A percentile compares a stretch with the other conserved stretches of the same genome.
Evolutionary conservation across 2,797 vertebrate genomes (phyloP).

Genomic region (Fistularia tabacaria): DNA sequence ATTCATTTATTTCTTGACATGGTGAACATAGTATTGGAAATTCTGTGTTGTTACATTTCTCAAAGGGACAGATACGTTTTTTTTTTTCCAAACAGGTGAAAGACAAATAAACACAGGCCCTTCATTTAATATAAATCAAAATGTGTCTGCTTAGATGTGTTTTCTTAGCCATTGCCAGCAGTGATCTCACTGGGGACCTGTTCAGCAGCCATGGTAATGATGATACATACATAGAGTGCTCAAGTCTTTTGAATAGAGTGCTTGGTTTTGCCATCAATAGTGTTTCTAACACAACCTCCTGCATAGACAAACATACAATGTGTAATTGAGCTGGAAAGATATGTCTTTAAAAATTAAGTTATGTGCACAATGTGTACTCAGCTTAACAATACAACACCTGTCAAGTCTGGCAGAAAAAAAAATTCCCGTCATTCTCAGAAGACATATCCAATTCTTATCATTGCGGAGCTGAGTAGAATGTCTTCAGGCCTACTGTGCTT

Average conservation of each 20-base stretch:
- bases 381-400: constrained; percentile 68
- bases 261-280: constrained; percentile 16
- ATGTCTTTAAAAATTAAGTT: constrained; percentile 68
- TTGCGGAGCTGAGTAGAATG: constrained; percentile 55
- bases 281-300: constrained; percentile 39
- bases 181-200: constrained; percentile 13
- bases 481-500: constrained; percentile 37
- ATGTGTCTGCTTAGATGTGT: constrained; percentile 9
- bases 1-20: neutral
- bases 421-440: constrained; percentile 58
- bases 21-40: constrained; percentile 6
- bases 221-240: constrained; percentile 24
- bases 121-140: neutral
- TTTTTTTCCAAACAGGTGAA: neutral
- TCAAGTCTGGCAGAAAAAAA: constrained; percentile 51
- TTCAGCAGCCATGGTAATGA: constrained; percentile 37
- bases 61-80: neutral
- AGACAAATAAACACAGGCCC: constrained; percentile 19
- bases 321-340: constrained; percentile 61
- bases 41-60: neutral
- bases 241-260: constrained; percentile 18
- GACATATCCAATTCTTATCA: constrained; percentile 57
- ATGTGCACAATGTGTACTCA: constrained; percentile 53
- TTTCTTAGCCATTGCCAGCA: constrained; percentile 5
- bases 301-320: constrained; percentile 58